Evolutionary conservation across 2,888 invertebrate species (phyloP), one percentile per base, ranked within the genome.

Genomic region (Sphinx pinastri): DNA sequence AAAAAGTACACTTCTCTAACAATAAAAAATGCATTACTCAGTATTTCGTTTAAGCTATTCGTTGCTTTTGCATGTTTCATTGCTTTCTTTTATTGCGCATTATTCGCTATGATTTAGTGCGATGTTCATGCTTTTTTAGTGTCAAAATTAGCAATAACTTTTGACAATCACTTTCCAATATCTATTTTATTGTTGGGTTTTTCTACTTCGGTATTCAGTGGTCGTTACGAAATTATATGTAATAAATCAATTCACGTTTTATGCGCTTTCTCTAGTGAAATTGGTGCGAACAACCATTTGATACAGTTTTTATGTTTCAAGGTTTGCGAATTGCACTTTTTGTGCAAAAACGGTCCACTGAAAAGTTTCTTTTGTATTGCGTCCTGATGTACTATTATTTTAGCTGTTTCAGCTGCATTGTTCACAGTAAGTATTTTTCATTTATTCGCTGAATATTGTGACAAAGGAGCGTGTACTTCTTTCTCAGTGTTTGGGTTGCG

Each of bases 401-500:
- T 68, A 8, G 38, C 19, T 7, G 16, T 68, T 68, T 57, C 55
- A 47, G 54, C 54, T 67, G 54, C 54, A 67, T 57, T 55, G 47
- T 68, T 68, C 54, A 31, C 45, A 13, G 54, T 55, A 63, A 67
- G 67, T 54, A 54, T 67, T 67, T 67, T 67, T 67, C 38, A 54
- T 67, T 67, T 67, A 38, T 59, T 19, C 47, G 45, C 57, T 59
- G 55, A 59, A 47, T 68, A 68, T 49, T 68, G 55, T 59, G 52
- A 51, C 54, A 66, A 49, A 63, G 51, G 47, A 68, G 47, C 68
- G 68, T 68, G 67, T 38, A 68, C 25, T 68, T 73, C 77, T 81
- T 68, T 73, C 77, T 81, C 78, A 83, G 84, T 85, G 83, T 85
- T 81, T 77, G 77, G 73, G 70, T 75, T 74, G 76, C 73, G 77